Evolutionary conservation across 2,113 vertebrate genomes (phyloP).

Genomic region (Hepsetus odoe): DNA sequence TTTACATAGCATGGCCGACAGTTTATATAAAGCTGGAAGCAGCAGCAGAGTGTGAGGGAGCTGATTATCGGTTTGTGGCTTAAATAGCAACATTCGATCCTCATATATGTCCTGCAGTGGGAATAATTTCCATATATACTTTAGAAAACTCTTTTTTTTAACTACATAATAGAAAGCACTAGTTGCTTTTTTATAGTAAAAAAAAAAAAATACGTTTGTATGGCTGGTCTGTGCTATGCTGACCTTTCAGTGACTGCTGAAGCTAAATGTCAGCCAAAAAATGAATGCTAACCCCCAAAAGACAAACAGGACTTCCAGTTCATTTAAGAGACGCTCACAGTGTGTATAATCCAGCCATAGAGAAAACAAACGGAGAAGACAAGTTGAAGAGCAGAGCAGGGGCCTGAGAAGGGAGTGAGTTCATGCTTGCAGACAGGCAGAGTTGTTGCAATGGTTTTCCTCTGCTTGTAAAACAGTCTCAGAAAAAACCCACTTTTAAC

Average conservation of each 20-base stretch:
- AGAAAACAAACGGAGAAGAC: slow-evolving; percentile 29
- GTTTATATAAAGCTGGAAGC: background rate
- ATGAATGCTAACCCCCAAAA: background rate
- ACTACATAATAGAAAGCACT: background rate
- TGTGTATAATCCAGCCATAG: slow-evolving; percentile 19
- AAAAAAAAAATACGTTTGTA: background rate
- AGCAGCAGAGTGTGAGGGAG: background rate
- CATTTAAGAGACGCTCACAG: slow-evolving; percentile 37
- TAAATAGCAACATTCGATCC: background rate
- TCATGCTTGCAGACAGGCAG: background rate
- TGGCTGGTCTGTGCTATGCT: background rate
- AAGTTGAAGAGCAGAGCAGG: background rate
- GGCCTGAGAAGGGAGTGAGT: slow-evolving; percentile 10
- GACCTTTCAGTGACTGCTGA: slow-evolving; percentile 15
- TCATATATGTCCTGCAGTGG: no score
- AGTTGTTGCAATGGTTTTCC: slow-evolving; percentile 36
- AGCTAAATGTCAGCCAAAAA: background rate
- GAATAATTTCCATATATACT: no score
- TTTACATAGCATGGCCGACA: background rate
- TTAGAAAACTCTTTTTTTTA: no score
- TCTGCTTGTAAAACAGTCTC: slow-evolving; percentile 20
- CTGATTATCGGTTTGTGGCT: background rate
- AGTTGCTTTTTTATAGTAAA: background rate
- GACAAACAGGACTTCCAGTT: slow-evolving; percentile 27
- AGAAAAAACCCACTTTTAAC: slow-evolving; percentile 20